Conservation (phyloP, 35 echinoderm and acorn worm genomes). For the Stichopus chloronotus region DNA sequence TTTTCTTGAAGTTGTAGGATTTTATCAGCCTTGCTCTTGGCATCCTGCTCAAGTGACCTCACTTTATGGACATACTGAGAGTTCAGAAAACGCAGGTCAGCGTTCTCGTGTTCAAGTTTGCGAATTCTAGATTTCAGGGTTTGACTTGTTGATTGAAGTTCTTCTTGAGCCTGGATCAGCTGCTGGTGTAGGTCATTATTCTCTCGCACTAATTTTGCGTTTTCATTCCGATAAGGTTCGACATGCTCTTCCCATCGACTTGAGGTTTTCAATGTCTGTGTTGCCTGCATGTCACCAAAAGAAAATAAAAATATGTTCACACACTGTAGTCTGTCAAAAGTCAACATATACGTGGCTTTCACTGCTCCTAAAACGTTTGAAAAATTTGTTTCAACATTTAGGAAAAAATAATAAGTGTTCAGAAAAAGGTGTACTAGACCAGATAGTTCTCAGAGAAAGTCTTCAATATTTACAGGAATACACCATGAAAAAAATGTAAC, state of each 20-base stretch:
- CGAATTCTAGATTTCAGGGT: constrained; percentile 76
- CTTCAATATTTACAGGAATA: too few relatives aligned
- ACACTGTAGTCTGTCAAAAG: background rate
- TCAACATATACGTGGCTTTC: too few relatives aligned
- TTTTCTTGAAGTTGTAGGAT: constrained; percentile 92
- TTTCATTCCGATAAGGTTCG: constrained; percentile 94
- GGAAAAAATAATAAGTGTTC: too few relatives aligned
- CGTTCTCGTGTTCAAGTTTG: constrained; percentile 96
- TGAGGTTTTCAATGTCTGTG: constrained; percentile 62
- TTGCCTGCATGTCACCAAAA: constrained; percentile 57
- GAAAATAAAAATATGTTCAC: background rate
- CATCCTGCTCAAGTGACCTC: constrained; percentile 77
- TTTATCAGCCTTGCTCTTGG: constrained; percentile 79
- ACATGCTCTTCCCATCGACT: constrained; percentile 67
- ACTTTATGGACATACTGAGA: constrained; percentile 99
- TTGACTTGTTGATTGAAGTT: constrained; percentile 73
- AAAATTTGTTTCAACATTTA: too few relatives aligned
- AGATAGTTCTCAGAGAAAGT: too few relatives aligned
- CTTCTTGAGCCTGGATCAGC: constrained; percentile 78
- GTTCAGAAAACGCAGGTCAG: constrained; percentile 91
- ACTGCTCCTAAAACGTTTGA: too few relatives aligned
- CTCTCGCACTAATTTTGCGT: constrained; percentile 82
- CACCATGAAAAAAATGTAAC: too few relatives aligned
- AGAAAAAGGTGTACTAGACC: too few relatives aligned
- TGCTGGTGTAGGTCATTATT: constrained; percentile 95